These are phyloP conservation scores for Sebastes diaconus DNA, from an alignment of 2,797 vertebrate genomes.

Conservation along the genomic window DNA sequence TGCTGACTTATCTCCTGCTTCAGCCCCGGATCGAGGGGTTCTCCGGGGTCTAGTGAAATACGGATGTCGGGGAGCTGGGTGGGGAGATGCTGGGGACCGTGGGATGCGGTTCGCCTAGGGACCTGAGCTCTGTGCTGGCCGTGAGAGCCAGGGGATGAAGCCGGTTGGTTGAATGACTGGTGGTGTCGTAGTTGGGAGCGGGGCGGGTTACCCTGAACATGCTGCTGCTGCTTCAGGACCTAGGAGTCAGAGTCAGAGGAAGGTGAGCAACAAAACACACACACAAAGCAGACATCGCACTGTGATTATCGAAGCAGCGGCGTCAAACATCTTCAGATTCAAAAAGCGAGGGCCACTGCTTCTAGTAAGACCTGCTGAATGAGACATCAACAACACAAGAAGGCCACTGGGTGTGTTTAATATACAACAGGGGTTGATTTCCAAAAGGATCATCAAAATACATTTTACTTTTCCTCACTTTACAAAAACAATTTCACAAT, in stretches of 20 bases:
- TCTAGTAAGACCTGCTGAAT: slow-evolving; percentile 40
- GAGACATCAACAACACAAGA: slow-evolving; percentile 15
- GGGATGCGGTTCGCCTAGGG: slow-evolving; percentile 39
- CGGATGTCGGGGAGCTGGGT: slow-evolving; percentile 49
- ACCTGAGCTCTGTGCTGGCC: slow-evolving; percentile 54
- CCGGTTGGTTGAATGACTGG: slow-evolving; percentile 68
- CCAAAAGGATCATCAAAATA: neutral
- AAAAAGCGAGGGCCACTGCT: neutral
- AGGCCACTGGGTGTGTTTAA: neutral
- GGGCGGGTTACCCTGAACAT: slow-evolving; percentile 75
- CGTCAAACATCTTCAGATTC: neutral
- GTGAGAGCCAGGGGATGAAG: slow-evolving; percentile 51
- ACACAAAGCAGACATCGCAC: slow-evolving; percentile 20
- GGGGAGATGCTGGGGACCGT: slow-evolving; percentile 34
- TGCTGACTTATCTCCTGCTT: slow-evolving; percentile 73
- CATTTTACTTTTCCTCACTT: neutral
- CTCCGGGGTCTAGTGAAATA: slow-evolving; percentile 44
- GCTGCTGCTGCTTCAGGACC: slow-evolving; percentile 73
- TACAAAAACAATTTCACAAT: neutral
- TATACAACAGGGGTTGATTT: neutral
- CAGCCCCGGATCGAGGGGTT: slow-evolving; percentile 36
- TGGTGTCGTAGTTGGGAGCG: slow-evolving; percentile 71
- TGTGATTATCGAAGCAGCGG: neutral
- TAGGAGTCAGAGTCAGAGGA: slow-evolving; percentile 83
- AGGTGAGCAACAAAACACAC: slow-evolving; percentile 52